These are phyloP conservation scores for Chamaetylas fuelleborni DNA, from an alignment of 2,113 vertebrate genomes.

Conservation along the genomic window DNA sequence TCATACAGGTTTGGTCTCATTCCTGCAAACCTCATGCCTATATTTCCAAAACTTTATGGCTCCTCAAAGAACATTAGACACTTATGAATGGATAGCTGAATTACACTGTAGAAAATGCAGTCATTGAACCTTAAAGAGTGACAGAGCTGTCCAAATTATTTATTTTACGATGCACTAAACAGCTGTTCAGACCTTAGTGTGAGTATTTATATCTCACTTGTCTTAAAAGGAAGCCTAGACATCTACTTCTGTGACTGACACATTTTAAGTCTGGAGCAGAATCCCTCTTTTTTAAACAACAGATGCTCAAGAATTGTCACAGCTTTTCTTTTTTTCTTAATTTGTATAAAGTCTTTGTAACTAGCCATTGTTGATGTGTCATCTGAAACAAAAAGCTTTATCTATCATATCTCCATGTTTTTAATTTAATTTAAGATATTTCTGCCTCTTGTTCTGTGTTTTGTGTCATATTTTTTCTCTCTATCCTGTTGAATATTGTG, in stretches of 20 bases:
- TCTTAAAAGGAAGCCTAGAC: background rate
- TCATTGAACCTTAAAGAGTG: background rate
- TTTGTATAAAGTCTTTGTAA: background rate
- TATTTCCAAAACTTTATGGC: background rate
- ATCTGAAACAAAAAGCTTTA: background rate
- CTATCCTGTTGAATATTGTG: too few species aligned
- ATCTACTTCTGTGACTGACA: background rate
- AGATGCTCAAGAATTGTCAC: background rate
- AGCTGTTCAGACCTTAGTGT: background rate
- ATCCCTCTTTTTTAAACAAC: background rate
- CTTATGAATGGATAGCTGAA: background rate
- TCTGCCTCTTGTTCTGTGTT: background rate
- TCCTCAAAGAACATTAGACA: background rate
- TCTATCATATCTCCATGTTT: background rate
- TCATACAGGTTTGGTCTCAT: background rate
- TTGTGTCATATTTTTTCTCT: background rate
- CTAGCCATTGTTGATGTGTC: background rate
- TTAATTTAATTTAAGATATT: background rate
- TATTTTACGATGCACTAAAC: background rate
- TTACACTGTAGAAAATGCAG: background rate
- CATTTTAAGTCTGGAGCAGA: background rate
- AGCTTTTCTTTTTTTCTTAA: background rate
- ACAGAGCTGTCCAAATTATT: background rate
- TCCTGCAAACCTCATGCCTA: background rate
- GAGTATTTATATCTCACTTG: background rate